Conservation (phyloP, 2,888 invertebrate genomes). For the Mimachlamys varia region DNA sequence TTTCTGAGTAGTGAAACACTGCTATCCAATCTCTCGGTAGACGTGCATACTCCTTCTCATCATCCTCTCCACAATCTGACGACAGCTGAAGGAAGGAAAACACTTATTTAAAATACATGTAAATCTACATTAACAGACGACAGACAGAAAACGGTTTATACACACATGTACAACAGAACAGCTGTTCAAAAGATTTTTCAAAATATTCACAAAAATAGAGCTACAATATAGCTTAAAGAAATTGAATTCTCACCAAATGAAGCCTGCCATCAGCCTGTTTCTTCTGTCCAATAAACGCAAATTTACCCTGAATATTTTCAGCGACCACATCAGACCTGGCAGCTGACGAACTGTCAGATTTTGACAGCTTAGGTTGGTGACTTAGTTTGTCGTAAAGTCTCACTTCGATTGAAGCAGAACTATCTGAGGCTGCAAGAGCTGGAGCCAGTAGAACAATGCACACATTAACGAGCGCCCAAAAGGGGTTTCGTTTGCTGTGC, state of each 20-base stretch:
- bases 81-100: conserved; percentile 56
- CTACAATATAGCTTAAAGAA: not conserved
- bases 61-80: conserved; percentile 62
- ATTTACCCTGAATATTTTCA: conserved; percentile 59
- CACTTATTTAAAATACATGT: no score
- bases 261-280: conserved; percentile 65
- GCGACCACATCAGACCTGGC: conserved; percentile 51
- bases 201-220: no score
- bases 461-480: conserved; percentile 8
- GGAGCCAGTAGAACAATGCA: conserved; percentile 57
- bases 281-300: conserved; percentile 61
- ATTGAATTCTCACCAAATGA: conserved; percentile 61
- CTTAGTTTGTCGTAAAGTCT: conserved; percentile 57
- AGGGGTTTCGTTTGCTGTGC: conserved; percentile 44
- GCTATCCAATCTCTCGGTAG: conserved; percentile 73
- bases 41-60: conserved; percentile 67
- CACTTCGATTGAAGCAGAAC: conserved; percentile 61
- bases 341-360: conserved; percentile 54
- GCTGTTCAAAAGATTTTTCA: no score
- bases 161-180: no score
- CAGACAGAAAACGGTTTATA: no score
- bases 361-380: conserved; percentile 54
- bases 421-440: conserved; percentile 55
- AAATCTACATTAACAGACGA: no score
- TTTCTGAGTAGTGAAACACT: conserved; percentile 67